These are phyloP conservation scores for Leptogaster cylindrica DNA, from an alignment of 2,888 invertebrate species.

Conservation along the genomic window DNA sequence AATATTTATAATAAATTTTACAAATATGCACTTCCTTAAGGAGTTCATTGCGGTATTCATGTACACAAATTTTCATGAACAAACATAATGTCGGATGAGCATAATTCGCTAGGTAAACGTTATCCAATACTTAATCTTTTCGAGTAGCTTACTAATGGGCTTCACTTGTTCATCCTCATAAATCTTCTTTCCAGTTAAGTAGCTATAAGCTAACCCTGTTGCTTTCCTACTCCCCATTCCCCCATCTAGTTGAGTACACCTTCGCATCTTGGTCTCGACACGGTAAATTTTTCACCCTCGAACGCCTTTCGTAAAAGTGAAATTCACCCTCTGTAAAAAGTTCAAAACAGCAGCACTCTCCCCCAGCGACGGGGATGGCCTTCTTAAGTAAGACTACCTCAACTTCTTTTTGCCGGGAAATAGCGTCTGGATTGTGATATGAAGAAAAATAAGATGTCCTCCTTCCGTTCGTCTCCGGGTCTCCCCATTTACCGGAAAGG, in stretches of 20 bases:
- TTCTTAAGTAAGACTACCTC: constrained; percentile 39
- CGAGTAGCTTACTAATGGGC: constrained; percentile 38
- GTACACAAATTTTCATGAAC: constrained; percentile 32
- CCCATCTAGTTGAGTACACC: neutral
- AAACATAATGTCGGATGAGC: constrained; percentile 10
- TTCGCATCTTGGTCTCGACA: neutral
- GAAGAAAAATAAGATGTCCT: constrained; percentile 37
- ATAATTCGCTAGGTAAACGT: constrained; percentile 29
- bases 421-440: constrained; percentile 25
- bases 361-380: neutral
- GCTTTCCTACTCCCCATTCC: neutral
- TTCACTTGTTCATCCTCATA: constrained; percentile 40
- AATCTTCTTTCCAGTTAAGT: constrained; percentile 38
- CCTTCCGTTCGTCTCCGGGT: no score
- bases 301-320: constrained; percentile 15
- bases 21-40: neutral
- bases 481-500: no score
- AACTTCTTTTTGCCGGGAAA: constrained; percentile 25
- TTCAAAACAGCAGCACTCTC: constrained; percentile 25
- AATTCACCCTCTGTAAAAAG: constrained; percentile 37
- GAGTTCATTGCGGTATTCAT: constrained; percentile 10
- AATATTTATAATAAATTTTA: neutral
- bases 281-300: constrained; percentile 24
- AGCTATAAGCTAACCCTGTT: constrained; percentile 36
- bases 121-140: constrained; percentile 24